phyloP scores from a whole-genome alignment of 2,113 vertebrate species.

The Tinamus guttatus region DNA sequence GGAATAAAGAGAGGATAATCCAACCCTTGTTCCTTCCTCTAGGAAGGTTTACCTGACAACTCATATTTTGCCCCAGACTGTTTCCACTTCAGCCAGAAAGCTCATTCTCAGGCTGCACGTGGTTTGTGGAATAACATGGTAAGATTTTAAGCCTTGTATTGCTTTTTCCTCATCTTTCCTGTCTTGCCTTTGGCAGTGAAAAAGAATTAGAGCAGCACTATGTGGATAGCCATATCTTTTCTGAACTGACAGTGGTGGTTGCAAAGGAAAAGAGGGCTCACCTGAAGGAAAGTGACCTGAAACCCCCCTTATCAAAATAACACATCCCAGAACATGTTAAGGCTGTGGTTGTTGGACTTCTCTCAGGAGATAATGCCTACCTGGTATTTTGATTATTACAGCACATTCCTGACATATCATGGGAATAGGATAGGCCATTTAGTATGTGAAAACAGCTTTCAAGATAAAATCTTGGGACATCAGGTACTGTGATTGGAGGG shows the following conservation, averaged over 20 bases:
- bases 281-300: neutral
- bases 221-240: neutral
- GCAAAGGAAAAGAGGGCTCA: neutral
- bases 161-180: neutral
- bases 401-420: accelerated
- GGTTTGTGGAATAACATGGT: conserved; percentile 84
- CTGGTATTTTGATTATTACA: neutral
- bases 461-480: neutral
- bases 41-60: conserved; percentile 74
- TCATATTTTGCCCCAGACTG: conserved; percentile 84
- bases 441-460: neutral
- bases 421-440: neutral
- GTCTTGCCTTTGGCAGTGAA: neutral
- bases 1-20: neutral
- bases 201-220: accelerated
- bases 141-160: neutral
- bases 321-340: neutral
- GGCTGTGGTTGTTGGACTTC: neutral
- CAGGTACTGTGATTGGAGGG: neutral
- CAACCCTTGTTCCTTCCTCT: neutral
- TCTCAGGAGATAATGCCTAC: neutral
- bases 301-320: neutral
- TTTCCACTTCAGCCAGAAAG: conserved; percentile 79
- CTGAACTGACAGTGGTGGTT: neutral
- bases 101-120: conserved; percentile 69